Conservation (phyloP, 92 coral and sea anemone species). For the Heteractis magnifica region DNA sequence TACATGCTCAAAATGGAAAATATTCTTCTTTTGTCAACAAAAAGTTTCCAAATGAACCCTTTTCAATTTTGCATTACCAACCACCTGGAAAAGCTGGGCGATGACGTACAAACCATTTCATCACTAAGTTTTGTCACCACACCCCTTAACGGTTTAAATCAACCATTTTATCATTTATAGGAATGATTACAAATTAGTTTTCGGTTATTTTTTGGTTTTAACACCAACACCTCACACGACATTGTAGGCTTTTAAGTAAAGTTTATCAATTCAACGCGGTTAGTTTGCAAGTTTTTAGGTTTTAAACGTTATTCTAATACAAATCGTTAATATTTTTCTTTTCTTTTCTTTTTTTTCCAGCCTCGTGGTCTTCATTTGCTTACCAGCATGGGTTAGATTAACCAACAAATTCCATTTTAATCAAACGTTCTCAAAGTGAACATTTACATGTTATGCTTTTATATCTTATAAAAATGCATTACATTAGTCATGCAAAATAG, state of each 20-base stretch:
- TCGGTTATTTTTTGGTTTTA: neutral
- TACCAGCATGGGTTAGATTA: no score
- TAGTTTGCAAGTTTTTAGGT: neutral
- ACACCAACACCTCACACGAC: neutral
- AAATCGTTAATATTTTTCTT: neutral
- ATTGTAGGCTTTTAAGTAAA: neutral
- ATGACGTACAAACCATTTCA: neutral
- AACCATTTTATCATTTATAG: neutral
- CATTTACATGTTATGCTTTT: neutral
- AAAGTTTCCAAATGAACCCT: no score
- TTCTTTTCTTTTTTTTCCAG: neutral
- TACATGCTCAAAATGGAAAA: no score
- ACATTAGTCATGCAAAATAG: conserved; percentile 4
- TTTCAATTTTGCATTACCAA: no score
- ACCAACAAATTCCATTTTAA: no score
- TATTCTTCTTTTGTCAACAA: no score
- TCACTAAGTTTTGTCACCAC: neutral
- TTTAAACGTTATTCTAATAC: neutral
- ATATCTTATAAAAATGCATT: neutral
- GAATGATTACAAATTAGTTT: neutral
- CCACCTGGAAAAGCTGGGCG: neutral
- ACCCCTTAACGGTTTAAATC: neutral
- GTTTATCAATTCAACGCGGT: neutral
- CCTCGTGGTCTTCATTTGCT: no score
- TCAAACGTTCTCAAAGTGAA: neutral